Conservation (phyloP, 2,797 vertebrate species). For the Typhlichthys subterraneus region DNA sequence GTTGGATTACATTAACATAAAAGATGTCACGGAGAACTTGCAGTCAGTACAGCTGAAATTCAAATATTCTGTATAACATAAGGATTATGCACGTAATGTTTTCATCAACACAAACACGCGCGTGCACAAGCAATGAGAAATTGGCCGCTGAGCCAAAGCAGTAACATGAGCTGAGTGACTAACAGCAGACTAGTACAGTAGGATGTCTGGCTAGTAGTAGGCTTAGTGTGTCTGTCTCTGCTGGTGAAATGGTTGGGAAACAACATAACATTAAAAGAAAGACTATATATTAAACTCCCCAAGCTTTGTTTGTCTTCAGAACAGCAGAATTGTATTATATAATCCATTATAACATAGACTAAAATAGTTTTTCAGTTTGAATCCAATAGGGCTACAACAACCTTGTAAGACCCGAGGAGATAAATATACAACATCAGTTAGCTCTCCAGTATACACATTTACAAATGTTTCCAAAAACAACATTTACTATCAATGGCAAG, state of each 20-base stretch:
- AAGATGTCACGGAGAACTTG: slow-evolving; percentile 9
- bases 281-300: background rate
- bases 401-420: too few relatives aligned
- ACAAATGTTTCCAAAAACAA: too few relatives aligned
- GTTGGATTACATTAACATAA: slow-evolving; percentile 5
- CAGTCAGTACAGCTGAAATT: slow-evolving; percentile 6
- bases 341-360: too few relatives aligned
- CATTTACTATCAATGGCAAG: too few relatives aligned
- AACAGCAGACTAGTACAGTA: slow-evolving; percentile 47
- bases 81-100: background rate
- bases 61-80: too few relatives aligned
- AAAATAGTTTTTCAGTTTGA: too few relatives aligned
- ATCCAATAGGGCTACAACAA: background rate
- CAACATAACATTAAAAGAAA: background rate
- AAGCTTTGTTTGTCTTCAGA: background rate
- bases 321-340: background rate
- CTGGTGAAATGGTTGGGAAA: background rate
- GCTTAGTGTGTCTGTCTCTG: slow-evolving; percentile 1
- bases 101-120: background rate
- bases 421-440: too few relatives aligned
- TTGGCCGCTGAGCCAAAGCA: slow-evolving; percentile 42
- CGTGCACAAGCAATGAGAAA: slow-evolving; percentile 30
- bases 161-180: slow-evolving; percentile 57
- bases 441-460: too few relatives aligned
- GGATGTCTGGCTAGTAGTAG: slow-evolving; percentile 34